Base-by-base conservation (phyloP, 2,797 vertebrate genomes). In the Ptychobarbus kaznakovi region DNA sequence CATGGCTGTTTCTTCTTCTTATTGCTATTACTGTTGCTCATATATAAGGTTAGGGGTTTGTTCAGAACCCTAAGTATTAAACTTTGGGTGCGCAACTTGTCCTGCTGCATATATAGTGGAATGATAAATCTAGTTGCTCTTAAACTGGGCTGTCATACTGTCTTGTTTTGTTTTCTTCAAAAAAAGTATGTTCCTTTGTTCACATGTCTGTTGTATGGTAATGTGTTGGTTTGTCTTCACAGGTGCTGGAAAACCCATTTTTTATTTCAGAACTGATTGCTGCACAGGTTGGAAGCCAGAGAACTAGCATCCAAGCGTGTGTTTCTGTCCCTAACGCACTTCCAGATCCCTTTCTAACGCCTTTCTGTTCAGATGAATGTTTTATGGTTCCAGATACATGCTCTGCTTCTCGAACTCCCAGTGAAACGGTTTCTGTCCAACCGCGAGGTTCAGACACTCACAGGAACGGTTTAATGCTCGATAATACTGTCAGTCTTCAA, bases 181-280 rank as follows among this genome's bases (percentile, higher is more conserved):
- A 38, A 12, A 42, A 82, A 28, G 2, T 22, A 15, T 51, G 42
- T 68, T 53, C 2, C 0, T n/a, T 83, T 75, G 15, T 69, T 61
- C 51, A 38, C 25, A 22, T 51, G 76, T 73, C 22, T 44, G 12
- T 70, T 85, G 82, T 83, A 38, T 79, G 72, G 76, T 90, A 88
- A 89, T 84, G 85, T 92, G 86, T 92, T 95, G 94, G 86, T 96
- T 92, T 96, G 89, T 96, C 91, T 95, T 92, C 91, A 87, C 95
- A 96, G 95, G 95, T 96, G 84, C 93, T 96, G 95, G 94, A 95
- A 92, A 91, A 88, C 89, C 93, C 93, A 90, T 92, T 91, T 93
- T 92, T 88, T 89, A 87, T 90, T 93, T 93, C 92, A 92, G 93
- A 94, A 84, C 93, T 92, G 90, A 91, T 92, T 92, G 88, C 82